Base-by-base conservation (phyloP, 2,888 invertebrate genomes). In the Sclerodermus sp. region DNA sequence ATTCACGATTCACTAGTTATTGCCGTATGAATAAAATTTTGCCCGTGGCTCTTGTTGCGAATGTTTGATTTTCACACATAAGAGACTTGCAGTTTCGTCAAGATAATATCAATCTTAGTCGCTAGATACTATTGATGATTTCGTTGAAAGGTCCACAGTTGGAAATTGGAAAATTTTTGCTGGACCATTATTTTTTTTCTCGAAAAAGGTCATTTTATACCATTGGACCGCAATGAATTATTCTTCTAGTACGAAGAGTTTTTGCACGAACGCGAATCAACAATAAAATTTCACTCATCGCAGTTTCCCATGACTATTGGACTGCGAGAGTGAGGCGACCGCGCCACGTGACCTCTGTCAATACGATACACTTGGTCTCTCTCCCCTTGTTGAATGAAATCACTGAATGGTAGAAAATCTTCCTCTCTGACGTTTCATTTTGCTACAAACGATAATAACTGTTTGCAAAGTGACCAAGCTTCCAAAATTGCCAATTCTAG, bases 11-110 rank as follows among this genome's bases (percentile, higher is more conserved):
- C 8, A 23, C 23, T 23, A 3, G 3, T 5, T 53, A 55, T 52
- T 55, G 55, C 52, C 53, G 50, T 60, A 64, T 62, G 64, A 64
- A 64, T 64, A 64, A 62, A 62, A 51, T 57, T 55, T 51, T 49
- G 42, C 46, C 56, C 59, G 59, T 56, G 52, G 52, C 40, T 51
- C 45, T 51, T 38, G 16, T 45, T 42, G 30, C 43, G 51, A 58
- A 62, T 73, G 69, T 73, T 73, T 72, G 72, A 71, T 73, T 73
- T 73, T 73, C 73, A 64, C 73, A 73, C 73, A 67, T 72, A n/a
- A n/a, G n/a, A n/a, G n/a, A n/a, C n/a, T n/a, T n/a, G n/a, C n/a
- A n/a, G n/a, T n/a, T n/a, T n/a, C n/a, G n/a, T n/a, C n/a, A n/a
- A n/a, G n/a, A n/a, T n/a, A n/a, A n/a, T n/a, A n/a, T n/a, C n/a